Conservation (phyloP, 2,888 invertebrate species). For the Exephanes ischioxanthus region DNA sequence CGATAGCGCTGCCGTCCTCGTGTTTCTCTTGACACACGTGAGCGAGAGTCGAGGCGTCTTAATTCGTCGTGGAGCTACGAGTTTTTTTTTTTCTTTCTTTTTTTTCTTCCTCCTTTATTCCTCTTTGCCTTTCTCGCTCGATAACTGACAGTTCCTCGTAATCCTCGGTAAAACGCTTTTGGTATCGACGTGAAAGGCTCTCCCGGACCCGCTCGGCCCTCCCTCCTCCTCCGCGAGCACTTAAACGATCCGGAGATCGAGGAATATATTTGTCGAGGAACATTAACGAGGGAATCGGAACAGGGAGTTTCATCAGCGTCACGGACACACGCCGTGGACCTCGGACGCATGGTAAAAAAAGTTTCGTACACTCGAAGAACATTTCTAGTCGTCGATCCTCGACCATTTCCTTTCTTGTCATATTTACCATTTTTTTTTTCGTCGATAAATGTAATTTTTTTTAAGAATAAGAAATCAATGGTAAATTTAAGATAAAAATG, state of each 20-base stretch:
- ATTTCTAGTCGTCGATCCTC: neutral
- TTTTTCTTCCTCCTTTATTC: neutral
- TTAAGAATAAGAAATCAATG: no score
- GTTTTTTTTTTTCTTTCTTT: neutral
- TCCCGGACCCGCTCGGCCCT: conserved; percentile 26
- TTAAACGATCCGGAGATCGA: conserved; percentile 49
- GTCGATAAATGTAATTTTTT: no score
- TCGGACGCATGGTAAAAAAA: no score
- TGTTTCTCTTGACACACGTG: conserved; percentile 9
- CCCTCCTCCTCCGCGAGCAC: conserved; percentile 14
- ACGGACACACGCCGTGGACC: neutral
- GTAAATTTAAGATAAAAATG: no score
- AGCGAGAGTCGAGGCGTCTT: conserved; percentile 45
- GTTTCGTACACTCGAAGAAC: neutral
- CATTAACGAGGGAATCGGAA: conserved; percentile 1
- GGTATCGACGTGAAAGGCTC: conserved; percentile 56
- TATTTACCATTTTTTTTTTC: no score
- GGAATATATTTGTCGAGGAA: conserved; percentile 38
- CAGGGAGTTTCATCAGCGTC: neutral
- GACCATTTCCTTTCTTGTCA: no score
- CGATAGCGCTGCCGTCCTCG: conserved; percentile 42
- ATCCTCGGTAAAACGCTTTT: conserved; percentile 53
- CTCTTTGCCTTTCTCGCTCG: conserved; percentile 16
- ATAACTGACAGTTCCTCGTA: conserved; percentile 67
- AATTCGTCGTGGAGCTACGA: conserved; percentile 59